Evolutionary conservation across 2,797 vertebrate species (phyloP).

Genomic region (Crenichthys baileyi): DNA sequence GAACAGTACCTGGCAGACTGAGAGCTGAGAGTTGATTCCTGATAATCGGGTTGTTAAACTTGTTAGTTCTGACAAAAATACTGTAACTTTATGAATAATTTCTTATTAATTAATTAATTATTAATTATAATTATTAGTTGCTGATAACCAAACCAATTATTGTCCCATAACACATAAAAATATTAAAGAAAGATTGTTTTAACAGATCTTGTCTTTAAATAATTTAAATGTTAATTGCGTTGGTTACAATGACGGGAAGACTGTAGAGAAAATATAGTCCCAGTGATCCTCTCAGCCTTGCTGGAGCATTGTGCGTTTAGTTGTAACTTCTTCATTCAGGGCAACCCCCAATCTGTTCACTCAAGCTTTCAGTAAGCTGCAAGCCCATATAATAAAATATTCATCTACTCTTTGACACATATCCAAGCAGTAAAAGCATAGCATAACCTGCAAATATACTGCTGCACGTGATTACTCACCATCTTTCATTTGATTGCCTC

Average conservation of each 20-base stretch:
- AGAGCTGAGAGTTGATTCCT: too few species aligned
- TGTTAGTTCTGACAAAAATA: too few species aligned
- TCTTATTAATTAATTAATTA: too few species aligned
- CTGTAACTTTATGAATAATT: too few species aligned
- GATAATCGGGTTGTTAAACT: too few species aligned
- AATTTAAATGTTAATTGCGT: too few species aligned
- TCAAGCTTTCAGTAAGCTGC: constrained; percentile 42
- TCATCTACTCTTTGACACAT: constrained; percentile 59
- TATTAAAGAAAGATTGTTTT: too few species aligned
- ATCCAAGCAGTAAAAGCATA: constrained; percentile 50
- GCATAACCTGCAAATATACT: constrained; percentile 26
- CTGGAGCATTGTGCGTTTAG: not conserved
- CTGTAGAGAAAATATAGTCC: constrained; percentile 1
- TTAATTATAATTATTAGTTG: too few species aligned
- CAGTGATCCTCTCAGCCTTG: constrained; percentile 4
- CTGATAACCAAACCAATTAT: too few species aligned
- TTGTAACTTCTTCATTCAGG: constrained; percentile 9
- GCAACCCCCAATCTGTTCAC: constrained; percentile 25
- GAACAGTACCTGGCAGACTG: too few species aligned
- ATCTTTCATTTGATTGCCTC: constrained; percentile 49
- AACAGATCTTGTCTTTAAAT: too few species aligned
- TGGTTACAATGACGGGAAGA: not conserved
- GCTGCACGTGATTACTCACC: constrained; percentile 58
- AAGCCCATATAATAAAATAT: constrained; percentile 65
- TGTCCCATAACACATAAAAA: too few species aligned